A percentile compares a stretch with the other conserved stretches of the same genome.
These are phyloP conservation scores for Lasioglossum zephyrum DNA, from an alignment of 2,888 invertebrate species.

Conservation along the genomic window DNA sequence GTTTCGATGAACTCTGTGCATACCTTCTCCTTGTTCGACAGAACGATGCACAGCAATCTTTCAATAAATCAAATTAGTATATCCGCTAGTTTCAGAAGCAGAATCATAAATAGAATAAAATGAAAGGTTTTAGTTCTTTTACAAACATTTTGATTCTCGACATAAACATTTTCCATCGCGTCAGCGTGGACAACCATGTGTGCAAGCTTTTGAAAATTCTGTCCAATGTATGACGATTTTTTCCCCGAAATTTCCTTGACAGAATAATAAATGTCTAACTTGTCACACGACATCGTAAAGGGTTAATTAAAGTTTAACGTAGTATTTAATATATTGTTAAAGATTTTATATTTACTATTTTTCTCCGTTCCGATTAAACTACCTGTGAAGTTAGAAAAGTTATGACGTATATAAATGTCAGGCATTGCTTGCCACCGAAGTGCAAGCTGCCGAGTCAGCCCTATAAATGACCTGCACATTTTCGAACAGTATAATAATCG, in stretches of 20 bases:
- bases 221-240: no score
- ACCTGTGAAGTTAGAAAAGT: no score
- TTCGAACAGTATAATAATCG: constrained; percentile 9
- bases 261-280: no score
- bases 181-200: no score
- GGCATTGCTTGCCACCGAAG: background rate
- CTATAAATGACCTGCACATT: constrained; percentile 9
- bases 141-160: background rate
- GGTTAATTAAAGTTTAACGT: no score
- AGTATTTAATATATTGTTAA: no score
- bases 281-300: no score
- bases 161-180: background rate
- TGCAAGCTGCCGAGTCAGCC: background rate
- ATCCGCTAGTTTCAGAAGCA: background rate
- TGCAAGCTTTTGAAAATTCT: no score
- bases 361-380: no score
- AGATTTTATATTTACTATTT: no score
- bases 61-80: background rate
- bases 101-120: background rate
- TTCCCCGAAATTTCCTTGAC: no score
- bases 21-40: background rate
- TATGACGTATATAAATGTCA: background rate
- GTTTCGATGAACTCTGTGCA: background rate
- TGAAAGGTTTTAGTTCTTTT: background rate
- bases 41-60: background rate